phyloP scores from a whole-genome alignment of 2,113 vertebrate genomes.

The Hydropotes inermis region DNA sequence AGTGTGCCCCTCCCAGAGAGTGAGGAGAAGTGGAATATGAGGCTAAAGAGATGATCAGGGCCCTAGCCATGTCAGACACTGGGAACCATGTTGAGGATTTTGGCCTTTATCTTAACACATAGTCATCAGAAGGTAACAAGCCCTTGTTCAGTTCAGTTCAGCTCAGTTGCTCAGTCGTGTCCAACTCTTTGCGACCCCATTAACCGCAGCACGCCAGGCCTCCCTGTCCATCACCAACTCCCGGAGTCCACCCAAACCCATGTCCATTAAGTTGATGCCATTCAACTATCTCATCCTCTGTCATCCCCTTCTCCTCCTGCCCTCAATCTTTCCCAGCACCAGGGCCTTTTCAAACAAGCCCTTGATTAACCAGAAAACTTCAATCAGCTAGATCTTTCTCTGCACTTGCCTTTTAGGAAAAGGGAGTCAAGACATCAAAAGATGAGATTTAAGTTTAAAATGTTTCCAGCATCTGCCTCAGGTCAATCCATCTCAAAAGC shows the following conservation, averaged over 20 bases:
- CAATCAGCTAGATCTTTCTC: not conserved
- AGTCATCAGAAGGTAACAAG: not conserved
- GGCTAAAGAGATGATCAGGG: not conserved
- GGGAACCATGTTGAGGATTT: not conserved
- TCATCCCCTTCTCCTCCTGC: too few species aligned
- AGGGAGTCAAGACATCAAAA: not conserved
- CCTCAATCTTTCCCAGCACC: too few species aligned
- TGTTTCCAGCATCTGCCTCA: not conserved
- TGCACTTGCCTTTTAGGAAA: not conserved
- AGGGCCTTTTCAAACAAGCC: not conserved
- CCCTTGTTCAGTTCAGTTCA: not conserved
- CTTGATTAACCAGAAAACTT: not conserved
- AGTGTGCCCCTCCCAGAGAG: not conserved
- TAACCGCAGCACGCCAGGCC: too few species aligned
- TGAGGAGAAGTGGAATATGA: not conserved
- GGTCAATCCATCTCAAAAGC: not conserved
- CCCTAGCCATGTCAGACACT: too few species aligned
- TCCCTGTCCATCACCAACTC: too few species aligned
- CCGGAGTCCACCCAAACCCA: too few species aligned
- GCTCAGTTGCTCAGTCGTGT: too few species aligned
- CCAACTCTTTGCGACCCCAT: too few species aligned
- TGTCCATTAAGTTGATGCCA: too few species aligned
- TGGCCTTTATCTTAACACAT: not conserved
- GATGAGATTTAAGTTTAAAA: not conserved
- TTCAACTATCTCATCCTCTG: too few species aligned